A percentile compares a stretch with the other conserved stretches of the same genome.
These are phyloP conservation scores for Pseudopleuronectes americanus DNA, from an alignment of 2,797 vertebrate genomes.

Conservation along the genomic window DNA sequence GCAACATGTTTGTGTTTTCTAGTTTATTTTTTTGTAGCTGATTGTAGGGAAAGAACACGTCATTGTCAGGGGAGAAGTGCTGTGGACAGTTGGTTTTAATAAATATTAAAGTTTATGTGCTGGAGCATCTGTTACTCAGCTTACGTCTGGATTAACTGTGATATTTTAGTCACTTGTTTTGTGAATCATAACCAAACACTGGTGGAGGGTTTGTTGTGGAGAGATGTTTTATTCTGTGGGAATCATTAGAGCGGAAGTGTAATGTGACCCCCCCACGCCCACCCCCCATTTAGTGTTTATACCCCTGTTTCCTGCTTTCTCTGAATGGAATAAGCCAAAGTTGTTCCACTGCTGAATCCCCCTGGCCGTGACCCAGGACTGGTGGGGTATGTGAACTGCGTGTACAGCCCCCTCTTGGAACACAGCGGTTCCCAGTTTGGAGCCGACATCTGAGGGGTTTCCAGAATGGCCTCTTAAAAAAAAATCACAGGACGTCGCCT, in stretches of 20 bases:
- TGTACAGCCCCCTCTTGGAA: conserved; percentile 58
- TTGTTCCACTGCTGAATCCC: conserved; percentile 75
- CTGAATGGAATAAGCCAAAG: conserved; percentile 70
- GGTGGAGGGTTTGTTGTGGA: conserved; percentile 51
- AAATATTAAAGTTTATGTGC: neutral
- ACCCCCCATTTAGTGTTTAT: conserved; percentile 77
- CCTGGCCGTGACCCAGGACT: conserved; percentile 73
- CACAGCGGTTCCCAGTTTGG: conserved; percentile 59
- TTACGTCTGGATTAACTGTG: conserved; percentile 40
- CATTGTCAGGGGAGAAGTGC: neutral
- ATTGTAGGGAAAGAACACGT: conserved; percentile 26
- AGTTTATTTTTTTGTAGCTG: conserved; percentile 34
- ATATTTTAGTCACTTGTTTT: conserved; percentile 53
- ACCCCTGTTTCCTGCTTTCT: conserved; percentile 80
- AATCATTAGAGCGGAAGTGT: conserved; percentile 72
- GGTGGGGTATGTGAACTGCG: conserved; percentile 74
- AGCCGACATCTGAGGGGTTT: conserved; percentile 49
- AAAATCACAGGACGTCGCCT: conserved; percentile 32
- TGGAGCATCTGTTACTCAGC: conserved; percentile 50
- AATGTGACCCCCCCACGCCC: conserved; percentile 60
- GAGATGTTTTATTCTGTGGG: conserved; percentile 68
- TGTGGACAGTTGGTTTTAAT: conserved; percentile 45
- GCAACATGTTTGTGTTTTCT: conserved; percentile 46
- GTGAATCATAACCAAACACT: conserved; percentile 40
- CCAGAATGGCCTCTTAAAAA: conserved; percentile 31